phyloP scores from a whole-genome alignment of 2,888 invertebrate genomes.

The Hesperia comma region DNA sequence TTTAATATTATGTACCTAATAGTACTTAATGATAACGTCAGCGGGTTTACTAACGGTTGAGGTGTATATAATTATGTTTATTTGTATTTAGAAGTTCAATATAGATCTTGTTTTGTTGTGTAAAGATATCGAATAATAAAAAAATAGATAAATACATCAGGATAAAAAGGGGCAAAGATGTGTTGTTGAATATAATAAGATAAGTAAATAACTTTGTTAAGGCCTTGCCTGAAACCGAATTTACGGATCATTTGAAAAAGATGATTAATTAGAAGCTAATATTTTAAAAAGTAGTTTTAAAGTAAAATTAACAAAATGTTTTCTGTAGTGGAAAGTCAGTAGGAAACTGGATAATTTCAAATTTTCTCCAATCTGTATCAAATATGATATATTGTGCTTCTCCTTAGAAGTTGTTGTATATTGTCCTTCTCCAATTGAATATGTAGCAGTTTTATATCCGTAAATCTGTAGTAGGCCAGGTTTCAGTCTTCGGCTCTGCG shows the following conservation, averaged over 20 bases:
- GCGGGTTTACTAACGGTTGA: slow-evolving; percentile 10
- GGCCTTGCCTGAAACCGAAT: neutral
- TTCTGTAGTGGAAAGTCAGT: no score
- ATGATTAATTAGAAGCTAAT: no score
- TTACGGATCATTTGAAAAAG: no score
- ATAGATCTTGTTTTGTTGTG: slow-evolving; percentile 15
- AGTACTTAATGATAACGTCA: slow-evolving; percentile 14
- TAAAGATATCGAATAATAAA: slow-evolving; percentile 9
- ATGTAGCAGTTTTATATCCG: neutral
- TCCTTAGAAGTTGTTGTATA: no score
- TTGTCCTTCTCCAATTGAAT: no score
- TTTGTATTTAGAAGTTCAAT: neutral
- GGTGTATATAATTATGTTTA: slow-evolving; percentile 4
- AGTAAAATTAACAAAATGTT: no score
- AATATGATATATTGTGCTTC: no score
- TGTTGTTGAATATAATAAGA: neutral
- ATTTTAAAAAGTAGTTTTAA: no score
- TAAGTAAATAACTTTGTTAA: neutral
- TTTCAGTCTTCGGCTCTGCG: neutral
- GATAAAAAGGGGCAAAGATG: neutral
- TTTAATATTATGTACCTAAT: slow-evolving; percentile 4
- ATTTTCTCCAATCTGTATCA: no score
- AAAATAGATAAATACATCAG: slow-evolving; percentile 8
- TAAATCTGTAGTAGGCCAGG: neutral
- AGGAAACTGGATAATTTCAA: no score